These are phyloP conservation scores for Itoplectis maculator DNA, from an alignment of 2,888 invertebrate species.

Conservation along the genomic window DNA sequence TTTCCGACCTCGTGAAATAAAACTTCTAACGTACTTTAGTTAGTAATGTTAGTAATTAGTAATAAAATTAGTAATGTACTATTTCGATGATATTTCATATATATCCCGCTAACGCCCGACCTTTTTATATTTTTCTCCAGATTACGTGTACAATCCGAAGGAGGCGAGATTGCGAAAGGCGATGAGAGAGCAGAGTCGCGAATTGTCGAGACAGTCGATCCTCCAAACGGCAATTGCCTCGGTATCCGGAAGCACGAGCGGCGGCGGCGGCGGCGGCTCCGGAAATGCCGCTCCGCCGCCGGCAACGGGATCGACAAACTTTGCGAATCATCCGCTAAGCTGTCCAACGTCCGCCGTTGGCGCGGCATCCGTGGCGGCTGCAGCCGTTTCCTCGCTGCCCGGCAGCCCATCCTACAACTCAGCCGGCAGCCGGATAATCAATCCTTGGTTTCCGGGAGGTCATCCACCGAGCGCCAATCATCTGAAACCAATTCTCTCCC, in stretches of 20 bases:
- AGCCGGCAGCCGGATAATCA: conserved; percentile 77
- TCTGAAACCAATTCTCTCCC: conserved; percentile 78
- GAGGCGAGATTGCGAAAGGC: conserved; percentile 88
- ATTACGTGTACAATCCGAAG: conserved; percentile 88
- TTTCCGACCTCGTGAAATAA: too few relatives aligned
- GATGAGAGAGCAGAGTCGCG: conserved; percentile 85
- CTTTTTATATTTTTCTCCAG: conserved; percentile 77
- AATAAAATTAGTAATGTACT: neutral
- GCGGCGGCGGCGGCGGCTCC: conserved; percentile 58
- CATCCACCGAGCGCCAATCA: conserved; percentile 75
- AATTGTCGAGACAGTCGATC: conserved; percentile 81
- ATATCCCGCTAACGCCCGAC: neutral
- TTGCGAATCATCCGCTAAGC: conserved; percentile 69
- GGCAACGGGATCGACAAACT: conserved; percentile 66
- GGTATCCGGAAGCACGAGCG: conserved; percentile 69
- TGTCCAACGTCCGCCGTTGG: conserved; percentile 64
- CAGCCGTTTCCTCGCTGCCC: conserved; percentile 66
- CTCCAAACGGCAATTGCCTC: conserved; percentile 78
- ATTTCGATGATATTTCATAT: neutral
- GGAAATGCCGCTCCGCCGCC: conserved; percentile 53
- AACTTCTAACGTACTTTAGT: too few relatives aligned
- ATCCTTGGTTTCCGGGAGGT: conserved; percentile 79
- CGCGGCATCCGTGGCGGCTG: conserved; percentile 54
- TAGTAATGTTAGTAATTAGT: too few relatives aligned
- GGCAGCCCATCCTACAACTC: conserved; percentile 67